Percentiles rank a stretch among this genome's conserved stretches.
Conservation (phyloP, 2,113 vertebrate genomes). For the Neotragus moschatus region DNA sequence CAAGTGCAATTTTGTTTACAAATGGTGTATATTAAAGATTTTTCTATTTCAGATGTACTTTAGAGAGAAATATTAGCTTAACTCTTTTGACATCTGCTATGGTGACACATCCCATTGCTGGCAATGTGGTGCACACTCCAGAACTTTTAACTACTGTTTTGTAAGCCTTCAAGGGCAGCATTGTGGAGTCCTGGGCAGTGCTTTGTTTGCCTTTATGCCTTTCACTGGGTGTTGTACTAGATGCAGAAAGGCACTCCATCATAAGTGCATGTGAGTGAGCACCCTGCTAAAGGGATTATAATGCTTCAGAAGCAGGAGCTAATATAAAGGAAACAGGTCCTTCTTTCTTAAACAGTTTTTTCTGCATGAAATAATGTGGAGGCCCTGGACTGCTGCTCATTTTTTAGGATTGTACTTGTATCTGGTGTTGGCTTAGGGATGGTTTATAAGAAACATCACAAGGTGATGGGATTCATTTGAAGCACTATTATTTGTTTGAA, state of each 20-base stretch:
- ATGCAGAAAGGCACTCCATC: slow-evolving; percentile 15
- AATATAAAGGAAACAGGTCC: slow-evolving; percentile 18
- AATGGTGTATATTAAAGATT: slow-evolving; percentile 83
- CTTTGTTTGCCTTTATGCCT: slow-evolving; percentile 62
- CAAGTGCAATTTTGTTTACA: slow-evolving; percentile 87
- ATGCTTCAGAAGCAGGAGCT: slow-evolving; percentile 35
- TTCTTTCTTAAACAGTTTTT: slow-evolving; percentile 57
- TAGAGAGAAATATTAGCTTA: slow-evolving; percentile 77
- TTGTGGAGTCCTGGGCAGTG: slow-evolving; percentile 31
- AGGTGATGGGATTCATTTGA: slow-evolving; percentile 70
- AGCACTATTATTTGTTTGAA: slow-evolving; percentile 58
- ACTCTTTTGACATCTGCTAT: slow-evolving; percentile 70
- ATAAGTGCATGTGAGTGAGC: slow-evolving; percentile 32
- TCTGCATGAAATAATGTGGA: slow-evolving; percentile 45
- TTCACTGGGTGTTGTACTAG: slow-evolving; percentile 45
- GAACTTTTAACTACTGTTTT: slow-evolving; percentile 70
- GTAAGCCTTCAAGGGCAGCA: slow-evolving; percentile 59
- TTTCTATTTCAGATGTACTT: slow-evolving; percentile 84
- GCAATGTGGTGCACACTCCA: slow-evolving; percentile 82
- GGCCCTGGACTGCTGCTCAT: slow-evolving; percentile 62
- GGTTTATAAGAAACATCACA: slow-evolving; percentile 59
- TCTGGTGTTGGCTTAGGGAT: slow-evolving; percentile 47
- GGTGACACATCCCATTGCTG: slow-evolving; percentile 84
- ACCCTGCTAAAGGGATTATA: not conserved
- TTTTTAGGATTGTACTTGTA: slow-evolving; percentile 46